A percentile compares a stretch with the other conserved stretches of the same genome.
These are phyloP conservation scores for Nothocercus nigrocapillus DNA, from an alignment of 2,113 vertebrate species.

Conservation along the genomic window DNA sequence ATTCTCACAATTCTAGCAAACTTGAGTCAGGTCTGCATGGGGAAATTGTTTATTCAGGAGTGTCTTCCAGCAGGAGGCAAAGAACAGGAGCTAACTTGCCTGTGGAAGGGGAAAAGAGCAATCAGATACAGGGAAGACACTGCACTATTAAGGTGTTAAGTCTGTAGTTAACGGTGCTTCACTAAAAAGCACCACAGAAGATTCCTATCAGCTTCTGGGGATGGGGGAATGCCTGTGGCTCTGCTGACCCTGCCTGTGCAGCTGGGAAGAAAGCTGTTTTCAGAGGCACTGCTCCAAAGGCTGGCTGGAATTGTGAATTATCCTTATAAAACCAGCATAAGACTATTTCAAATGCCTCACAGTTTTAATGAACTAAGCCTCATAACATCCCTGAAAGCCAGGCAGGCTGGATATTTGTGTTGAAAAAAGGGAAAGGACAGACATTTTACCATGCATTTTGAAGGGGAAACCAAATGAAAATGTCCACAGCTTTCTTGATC, in stretches of 20 bases:
- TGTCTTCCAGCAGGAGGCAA: slow-evolving; percentile 65
- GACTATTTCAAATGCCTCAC: neutral
- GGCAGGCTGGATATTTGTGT: neutral
- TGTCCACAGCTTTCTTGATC: neutral
- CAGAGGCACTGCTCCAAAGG: neutral
- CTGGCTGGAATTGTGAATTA: neutral
- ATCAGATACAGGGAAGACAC: slow-evolving; percentile 35
- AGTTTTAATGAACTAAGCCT: neutral
- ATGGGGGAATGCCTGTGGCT: neutral
- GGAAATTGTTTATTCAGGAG: slow-evolving; percentile 70
- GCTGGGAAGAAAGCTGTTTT: neutral
- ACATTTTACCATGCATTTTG: neutral
- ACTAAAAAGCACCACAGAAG: neutral
- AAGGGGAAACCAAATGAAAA: neutral
- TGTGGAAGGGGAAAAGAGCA: slow-evolving; percentile 66
- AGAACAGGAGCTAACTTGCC: slow-evolving; percentile 69
- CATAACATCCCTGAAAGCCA: neutral
- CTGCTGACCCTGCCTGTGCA: neutral
- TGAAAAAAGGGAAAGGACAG: neutral
- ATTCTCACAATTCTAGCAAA: neutral
- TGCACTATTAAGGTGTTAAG: neutral
- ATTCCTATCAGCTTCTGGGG: neutral
- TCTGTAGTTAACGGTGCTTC: neutral
- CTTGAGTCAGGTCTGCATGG: neutral
- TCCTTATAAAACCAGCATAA: neutral